Evolutionary conservation across 2,888 invertebrate genomes (phyloP).

Genomic region (Cataglyphis altisquamis): DNA sequence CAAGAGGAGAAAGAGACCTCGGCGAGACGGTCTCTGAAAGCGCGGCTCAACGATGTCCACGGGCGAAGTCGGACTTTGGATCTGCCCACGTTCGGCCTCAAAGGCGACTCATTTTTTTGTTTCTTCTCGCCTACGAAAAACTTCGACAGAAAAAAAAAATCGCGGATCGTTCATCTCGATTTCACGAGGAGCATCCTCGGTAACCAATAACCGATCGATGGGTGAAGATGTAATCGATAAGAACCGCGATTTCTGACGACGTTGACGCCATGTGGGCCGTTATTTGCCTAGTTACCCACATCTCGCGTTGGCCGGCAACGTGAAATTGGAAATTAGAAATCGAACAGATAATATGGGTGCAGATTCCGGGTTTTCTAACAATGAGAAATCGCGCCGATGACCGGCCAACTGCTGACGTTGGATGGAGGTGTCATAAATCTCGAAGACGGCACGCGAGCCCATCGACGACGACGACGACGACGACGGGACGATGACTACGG

Average conservation of each 20-base stretch:
- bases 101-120: slow-evolving; percentile 17
- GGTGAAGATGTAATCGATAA: slow-evolving; percentile 45
- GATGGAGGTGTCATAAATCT: slow-evolving; percentile 60
- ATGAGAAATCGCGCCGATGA: slow-evolving; percentile 66
- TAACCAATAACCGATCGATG: slow-evolving; percentile 19
- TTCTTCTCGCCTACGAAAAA: slow-evolving; percentile 48
- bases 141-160: not conserved
- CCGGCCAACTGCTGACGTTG: slow-evolving; percentile 34
- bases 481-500: slow-evolving; percentile 47
- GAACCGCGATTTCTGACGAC: slow-evolving; percentile 4
- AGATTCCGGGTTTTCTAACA: slow-evolving; percentile 57
- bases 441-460: slow-evolving; percentile 44
- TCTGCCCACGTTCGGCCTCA: slow-evolving; percentile 45
- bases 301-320: slow-evolving; percentile 48
- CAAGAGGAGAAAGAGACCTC: slow-evolving; percentile 37
- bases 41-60: slow-evolving; percentile 32
- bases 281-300: slow-evolving; percentile 70
- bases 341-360: slow-evolving; percentile 65
- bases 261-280: slow-evolving; percentile 62
- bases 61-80: slow-evolving; percentile 42
- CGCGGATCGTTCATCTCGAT: slow-evolving; percentile 4
- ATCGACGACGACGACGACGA: slow-evolving; percentile 2
- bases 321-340: slow-evolving; percentile 74
- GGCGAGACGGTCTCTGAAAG: slow-evolving; percentile 44
- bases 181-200: not conserved